Evolutionary conservation across 2,888 invertebrate species (phyloP).

Genomic region (Platerodrilus igneus): DNA sequence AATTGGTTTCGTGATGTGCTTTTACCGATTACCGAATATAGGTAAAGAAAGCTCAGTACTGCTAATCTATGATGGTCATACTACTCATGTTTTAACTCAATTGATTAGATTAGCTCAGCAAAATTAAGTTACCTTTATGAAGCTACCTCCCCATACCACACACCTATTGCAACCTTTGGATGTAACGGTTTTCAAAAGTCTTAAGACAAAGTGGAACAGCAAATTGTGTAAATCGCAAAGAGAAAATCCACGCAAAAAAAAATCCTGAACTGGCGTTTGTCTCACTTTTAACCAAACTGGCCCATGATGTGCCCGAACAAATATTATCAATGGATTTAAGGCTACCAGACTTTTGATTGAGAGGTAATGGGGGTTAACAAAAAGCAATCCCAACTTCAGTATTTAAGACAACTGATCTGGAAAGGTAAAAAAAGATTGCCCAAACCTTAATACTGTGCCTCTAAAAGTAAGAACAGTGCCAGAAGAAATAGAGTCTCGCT

Average conservation of each 20-base stretch:
- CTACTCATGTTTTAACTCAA: conserved; percentile 30
- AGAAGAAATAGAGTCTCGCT: conserved; percentile 4
- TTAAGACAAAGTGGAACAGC: conserved; percentile 20
- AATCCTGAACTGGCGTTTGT: conserved; percentile 15
- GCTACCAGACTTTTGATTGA: conserved; percentile 13
- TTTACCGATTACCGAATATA: conserved; percentile 8
- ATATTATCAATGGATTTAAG: conserved; percentile 12
- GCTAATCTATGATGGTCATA: conserved; percentile 30
- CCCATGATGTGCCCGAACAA: conserved; percentile 5
- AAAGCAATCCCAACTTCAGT: conserved; percentile 3
- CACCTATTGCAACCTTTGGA: conserved; percentile 21
- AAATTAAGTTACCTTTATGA: conserved; percentile 19
- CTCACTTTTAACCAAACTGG: conserved; percentile 7
- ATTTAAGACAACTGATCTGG: conserved; percentile 7
- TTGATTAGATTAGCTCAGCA: conserved; percentile 26
- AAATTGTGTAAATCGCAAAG: conserved; percentile 23
- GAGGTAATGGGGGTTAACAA: conserved; percentile 4
- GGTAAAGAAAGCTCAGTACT: conserved; percentile 7
- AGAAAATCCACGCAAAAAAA: conserved; percentile 21
- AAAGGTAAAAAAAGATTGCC: not conserved
- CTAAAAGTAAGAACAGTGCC: conserved; percentile 2
- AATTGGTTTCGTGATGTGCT: conserved; percentile 14
- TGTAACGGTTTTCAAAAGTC: too few relatives aligned
- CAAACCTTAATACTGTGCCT: not conserved
- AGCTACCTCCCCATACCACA: conserved; percentile 16